Evolutionary conservation across 2,113 vertebrate species (phyloP).

Genomic region (Sialia sialis): DNA sequence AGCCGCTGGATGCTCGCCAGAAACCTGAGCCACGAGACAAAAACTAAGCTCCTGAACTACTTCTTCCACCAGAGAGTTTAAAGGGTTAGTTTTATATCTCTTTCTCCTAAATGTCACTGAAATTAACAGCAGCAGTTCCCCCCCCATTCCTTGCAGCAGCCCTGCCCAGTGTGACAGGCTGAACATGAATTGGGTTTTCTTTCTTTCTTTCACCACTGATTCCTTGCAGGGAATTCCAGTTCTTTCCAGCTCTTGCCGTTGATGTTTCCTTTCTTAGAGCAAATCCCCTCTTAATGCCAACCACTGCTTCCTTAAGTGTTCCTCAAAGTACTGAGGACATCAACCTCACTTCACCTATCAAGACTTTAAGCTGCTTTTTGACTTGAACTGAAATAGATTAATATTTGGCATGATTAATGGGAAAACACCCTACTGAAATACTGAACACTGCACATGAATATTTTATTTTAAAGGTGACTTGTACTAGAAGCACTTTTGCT

Average conservation of each 20-base stretch:
- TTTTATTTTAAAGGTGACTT: constrained; percentile 56
- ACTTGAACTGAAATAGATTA: constrained; percentile 8
- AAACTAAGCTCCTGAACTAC: not conserved
- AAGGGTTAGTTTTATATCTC: too few relatives aligned
- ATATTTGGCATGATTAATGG: constrained; percentile 10
- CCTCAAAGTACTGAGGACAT: not conserved
- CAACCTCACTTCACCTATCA: constrained; percentile 44
- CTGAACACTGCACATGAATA: not conserved
- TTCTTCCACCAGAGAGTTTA: not conserved
- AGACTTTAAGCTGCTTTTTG: constrained; percentile 43
- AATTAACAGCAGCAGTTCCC: not conserved
- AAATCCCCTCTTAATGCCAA: constrained; percentile 31
- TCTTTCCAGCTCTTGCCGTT: not conserved
- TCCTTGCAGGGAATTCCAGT: constrained; percentile 5
- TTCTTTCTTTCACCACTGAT: not conserved
- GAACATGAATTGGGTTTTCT: not conserved
- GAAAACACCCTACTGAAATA: constrained; percentile 12
- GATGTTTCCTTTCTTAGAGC: constrained; percentile 16
- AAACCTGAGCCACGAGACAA: constrained; percentile 69
- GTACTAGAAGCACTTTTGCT: not conserved
- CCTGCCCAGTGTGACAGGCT: not conserved
- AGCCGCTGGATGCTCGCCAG: constrained; percentile 81
- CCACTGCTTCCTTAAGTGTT: not conserved
- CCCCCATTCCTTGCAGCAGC: not conserved
- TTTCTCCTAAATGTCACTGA: not conserved